Percentiles rank a stretch among this genome's conserved stretches.
phyloP scores from a whole-genome alignment of 2,113 vertebrate genomes.

The Bufo bufo region DNA sequence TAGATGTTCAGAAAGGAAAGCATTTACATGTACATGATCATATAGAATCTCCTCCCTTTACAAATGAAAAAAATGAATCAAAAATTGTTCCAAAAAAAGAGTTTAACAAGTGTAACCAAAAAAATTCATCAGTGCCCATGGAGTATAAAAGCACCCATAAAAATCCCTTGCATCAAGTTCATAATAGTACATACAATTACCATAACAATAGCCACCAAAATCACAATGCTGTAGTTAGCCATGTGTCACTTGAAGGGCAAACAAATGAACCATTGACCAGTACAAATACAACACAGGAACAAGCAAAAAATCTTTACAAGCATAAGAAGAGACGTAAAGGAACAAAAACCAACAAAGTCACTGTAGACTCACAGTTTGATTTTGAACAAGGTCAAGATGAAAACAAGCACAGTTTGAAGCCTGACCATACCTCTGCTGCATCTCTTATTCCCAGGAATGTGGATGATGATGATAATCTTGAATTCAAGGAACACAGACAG shows the following conservation, averaged over 20 bases:
- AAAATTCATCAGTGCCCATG: slow-evolving; percentile 64
- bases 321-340: slow-evolving; percentile 72
- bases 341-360: slow-evolving; percentile 72
- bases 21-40: slow-evolving; percentile 77
- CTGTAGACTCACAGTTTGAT: slow-evolving; percentile 62
- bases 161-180: slow-evolving; percentile 60
- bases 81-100: slow-evolving; percentile 61
- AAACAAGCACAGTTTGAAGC: slow-evolving; percentile 73
- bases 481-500: slow-evolving; percentile 64
- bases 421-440: slow-evolving; percentile 61
- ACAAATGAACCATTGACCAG: slow-evolving; percentile 68
- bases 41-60: slow-evolving; percentile 66
- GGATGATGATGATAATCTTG: slow-evolving; percentile 60
- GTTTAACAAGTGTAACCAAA: slow-evolving; percentile 66
- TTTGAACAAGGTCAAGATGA: slow-evolving; percentile 64
- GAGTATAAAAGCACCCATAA: slow-evolving; percentile 64
- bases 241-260: slow-evolving; percentile 66
- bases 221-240: slow-evolving; percentile 65
- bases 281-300: slow-evolving; percentile 75
- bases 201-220: slow-evolving; percentile 69
- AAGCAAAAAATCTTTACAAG: slow-evolving; percentile 70
- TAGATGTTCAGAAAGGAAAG: slow-evolving; percentile 86
- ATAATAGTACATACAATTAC: slow-evolving; percentile 66
- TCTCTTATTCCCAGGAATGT: slow-evolving; percentile 62
- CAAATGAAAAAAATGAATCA: slow-evolving; percentile 72